phyloP scores from a whole-genome alignment of 2,113 vertebrate species.

The Rhagologus leucostigma region DNA sequence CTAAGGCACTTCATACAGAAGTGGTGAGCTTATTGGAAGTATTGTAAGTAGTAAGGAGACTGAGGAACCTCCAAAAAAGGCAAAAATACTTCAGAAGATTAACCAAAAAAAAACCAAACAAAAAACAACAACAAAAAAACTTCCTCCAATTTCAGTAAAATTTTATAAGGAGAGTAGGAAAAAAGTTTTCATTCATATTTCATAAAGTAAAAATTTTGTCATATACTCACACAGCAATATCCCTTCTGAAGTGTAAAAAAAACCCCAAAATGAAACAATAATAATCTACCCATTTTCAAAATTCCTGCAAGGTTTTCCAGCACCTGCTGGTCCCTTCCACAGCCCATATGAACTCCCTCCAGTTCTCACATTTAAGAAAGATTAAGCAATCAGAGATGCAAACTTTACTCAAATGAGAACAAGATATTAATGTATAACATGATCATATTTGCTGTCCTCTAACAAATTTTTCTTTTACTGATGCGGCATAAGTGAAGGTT shows the following conservation, averaged over 20 bases:
- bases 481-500: background rate
- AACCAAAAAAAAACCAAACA: background rate
- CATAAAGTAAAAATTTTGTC: background rate
- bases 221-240: background rate
- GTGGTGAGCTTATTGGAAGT: background rate
- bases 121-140: no score
- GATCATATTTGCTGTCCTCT: background rate
- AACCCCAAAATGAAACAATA: background rate
- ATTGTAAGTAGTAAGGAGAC: background rate
- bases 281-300: background rate
- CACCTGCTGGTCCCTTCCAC: accelerated
- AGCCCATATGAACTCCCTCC: background rate
- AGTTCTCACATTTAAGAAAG: background rate
- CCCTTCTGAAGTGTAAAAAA: background rate
- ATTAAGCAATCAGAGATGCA: background rate
- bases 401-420: background rate
- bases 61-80: background rate
- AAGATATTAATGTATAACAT: background rate
- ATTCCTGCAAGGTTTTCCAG: background rate
- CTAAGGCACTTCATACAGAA: background rate
- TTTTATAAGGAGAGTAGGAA: accelerated
- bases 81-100: background rate
- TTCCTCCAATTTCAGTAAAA: background rate
- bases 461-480: background rate
- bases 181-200: background rate